Conservation (phyloP, 2,113 vertebrate species). For the Varanus komodoensis region DNA sequence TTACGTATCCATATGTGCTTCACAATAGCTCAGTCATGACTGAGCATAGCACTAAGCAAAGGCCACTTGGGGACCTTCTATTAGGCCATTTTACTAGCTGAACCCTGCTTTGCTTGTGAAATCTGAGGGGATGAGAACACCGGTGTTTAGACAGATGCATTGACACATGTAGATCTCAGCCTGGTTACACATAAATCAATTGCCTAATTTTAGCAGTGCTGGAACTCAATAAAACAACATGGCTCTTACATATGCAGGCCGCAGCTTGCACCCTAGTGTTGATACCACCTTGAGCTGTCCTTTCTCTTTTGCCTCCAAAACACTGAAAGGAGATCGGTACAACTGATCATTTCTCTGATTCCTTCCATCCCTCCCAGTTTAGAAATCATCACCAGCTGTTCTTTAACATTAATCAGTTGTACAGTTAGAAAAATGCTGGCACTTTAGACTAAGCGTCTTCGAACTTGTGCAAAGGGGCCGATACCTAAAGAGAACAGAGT, state of each 20-base stretch:
- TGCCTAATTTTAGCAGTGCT: conserved; percentile 9
- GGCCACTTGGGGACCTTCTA: not conserved
- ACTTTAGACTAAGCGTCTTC: not conserved
- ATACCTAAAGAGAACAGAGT: not conserved
- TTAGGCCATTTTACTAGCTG: not conserved
- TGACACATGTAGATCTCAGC: not conserved
- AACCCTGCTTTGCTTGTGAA: not conserved
- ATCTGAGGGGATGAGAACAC: not conserved
- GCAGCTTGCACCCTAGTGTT: not conserved
- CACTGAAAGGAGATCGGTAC: too few species aligned
- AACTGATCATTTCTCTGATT: not conserved
- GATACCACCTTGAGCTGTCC: not conserved
- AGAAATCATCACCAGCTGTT: not conserved
- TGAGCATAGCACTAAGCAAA: not conserved
- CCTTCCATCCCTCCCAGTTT: not conserved
- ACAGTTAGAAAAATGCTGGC: not conserved
- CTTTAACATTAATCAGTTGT: not conserved
- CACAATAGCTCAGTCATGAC: not conserved
- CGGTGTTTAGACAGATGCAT: not conserved
- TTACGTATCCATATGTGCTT: not conserved
- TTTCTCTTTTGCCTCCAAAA: not conserved
- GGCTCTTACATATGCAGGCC: not conserved
- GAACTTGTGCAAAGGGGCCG: not conserved
- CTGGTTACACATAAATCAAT: not conserved
- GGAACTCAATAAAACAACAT: not conserved